A percentile compares a stretch with the other conserved stretches of the same genome.
Conservation (phyloP, 2,113 vertebrate species). For the Nothobranchius furzeri region DNA sequence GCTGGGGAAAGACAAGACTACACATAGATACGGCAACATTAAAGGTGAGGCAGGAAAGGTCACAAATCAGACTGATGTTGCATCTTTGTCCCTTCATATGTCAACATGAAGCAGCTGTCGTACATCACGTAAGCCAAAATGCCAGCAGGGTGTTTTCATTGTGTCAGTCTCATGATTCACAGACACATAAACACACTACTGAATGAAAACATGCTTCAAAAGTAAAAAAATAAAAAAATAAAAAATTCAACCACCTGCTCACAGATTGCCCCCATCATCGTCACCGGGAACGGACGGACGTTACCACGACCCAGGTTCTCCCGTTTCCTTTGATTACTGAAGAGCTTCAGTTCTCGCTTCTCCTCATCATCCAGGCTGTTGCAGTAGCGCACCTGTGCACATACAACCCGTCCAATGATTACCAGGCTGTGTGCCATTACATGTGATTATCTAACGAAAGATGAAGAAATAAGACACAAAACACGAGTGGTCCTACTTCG, state of each 20-base stretch:
- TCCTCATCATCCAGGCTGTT: conserved; percentile 96
- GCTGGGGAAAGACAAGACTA: conserved; percentile 30
- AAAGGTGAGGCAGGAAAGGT: conserved; percentile 28
- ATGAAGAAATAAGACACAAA: no score
- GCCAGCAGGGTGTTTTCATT: conserved; percentile 24
- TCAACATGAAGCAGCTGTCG: conserved; percentile 27
- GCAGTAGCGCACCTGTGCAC: conserved; percentile 90
- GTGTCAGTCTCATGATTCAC: conserved; percentile 7
- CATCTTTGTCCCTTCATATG: conserved; percentile 35
- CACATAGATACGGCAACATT: neutral
- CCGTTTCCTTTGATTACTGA: conserved; percentile 95
- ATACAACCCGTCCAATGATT: neutral
- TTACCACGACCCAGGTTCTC: conserved; percentile 96
- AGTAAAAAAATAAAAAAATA: neutral
- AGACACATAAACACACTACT: no score
- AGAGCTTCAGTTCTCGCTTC: conserved; percentile 96
- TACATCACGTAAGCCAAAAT: conserved; percentile 31
- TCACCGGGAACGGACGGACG: conserved; percentile 93
- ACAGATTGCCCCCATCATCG: conserved; percentile 96
- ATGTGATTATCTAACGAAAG: no score
- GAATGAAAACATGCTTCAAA: neutral
- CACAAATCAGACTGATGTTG: neutral
- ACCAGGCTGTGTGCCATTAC: neutral
- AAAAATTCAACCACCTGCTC: conserved; percentile 85
- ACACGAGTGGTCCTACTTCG: no score